phyloP scores from a whole-genome alignment of 2,797 vertebrate species.

The Pteronotus mesoamericanus region DNA sequence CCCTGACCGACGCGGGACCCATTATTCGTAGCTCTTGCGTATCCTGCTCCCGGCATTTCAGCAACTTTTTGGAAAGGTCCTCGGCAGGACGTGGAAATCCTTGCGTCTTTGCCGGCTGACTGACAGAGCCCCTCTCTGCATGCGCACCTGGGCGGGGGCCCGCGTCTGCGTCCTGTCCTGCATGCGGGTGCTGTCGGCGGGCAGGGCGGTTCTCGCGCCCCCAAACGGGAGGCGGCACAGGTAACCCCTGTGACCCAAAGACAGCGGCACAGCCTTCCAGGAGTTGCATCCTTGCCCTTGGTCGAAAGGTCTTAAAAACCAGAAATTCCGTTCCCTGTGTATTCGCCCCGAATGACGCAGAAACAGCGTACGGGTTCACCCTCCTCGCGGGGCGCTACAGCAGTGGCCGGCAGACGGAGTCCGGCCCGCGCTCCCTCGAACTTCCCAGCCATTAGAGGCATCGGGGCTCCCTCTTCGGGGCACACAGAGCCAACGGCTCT shows the following conservation, averaged over 20 bases:
- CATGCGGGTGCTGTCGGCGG: background rate
- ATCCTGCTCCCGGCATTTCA: background rate
- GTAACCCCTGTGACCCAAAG: background rate
- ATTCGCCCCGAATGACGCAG: background rate
- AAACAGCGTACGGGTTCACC: background rate
- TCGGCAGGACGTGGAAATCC: background rate
- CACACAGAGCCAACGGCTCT: background rate
- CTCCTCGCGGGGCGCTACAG: background rate
- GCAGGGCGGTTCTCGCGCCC: background rate
- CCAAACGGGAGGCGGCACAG: background rate
- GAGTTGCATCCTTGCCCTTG: background rate
- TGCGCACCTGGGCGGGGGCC: accelerated
- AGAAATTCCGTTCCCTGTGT: background rate
- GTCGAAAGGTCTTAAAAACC: background rate
- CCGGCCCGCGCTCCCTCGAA: background rate
- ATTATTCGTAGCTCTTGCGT: background rate
- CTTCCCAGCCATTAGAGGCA: background rate
- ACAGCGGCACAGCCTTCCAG: too few relatives aligned
- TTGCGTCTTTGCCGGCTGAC: background rate
- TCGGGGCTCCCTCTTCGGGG: background rate
- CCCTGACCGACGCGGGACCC: accelerated
- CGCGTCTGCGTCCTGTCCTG: accelerated
- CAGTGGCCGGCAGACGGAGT: background rate
- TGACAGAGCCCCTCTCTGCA: background rate
- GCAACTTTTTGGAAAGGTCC: background rate